Percentiles rank a stretch among this genome's conserved stretches.
Conservation (phyloP, 1,140 invertebrate genomes). For the Hyposmocoma kahamanoa region DNA sequence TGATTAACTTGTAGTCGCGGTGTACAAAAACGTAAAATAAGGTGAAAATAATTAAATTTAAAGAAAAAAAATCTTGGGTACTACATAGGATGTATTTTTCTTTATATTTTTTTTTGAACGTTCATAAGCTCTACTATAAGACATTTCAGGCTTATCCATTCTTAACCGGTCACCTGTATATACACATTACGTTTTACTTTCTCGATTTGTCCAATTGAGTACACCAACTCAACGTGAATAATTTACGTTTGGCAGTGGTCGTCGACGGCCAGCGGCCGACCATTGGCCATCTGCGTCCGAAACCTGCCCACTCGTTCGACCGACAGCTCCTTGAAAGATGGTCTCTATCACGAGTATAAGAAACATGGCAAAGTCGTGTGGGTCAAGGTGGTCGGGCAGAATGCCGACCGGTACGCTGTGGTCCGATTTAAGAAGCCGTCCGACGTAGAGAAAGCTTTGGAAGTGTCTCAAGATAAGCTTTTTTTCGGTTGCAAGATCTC, state of each 20-base stretch:
- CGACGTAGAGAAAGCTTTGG: conserved; percentile 95
- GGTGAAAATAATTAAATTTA: too few species aligned
- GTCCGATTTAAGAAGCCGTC: conserved; percentile 96
- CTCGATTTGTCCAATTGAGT: too few species aligned
- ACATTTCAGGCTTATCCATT: too few species aligned
- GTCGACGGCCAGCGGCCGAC: conserved; percentile 57
- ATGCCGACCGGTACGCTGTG: conserved; percentile 62
- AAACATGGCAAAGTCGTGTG: conserved; percentile 98
- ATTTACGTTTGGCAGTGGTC: conserved; percentile 48
- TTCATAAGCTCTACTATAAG: too few species aligned
- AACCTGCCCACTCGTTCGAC: conserved; percentile 92
- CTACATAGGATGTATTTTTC: too few species aligned
- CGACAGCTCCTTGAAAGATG: conserved; percentile 96
- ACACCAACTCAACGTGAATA: neutral
- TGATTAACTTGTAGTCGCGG: too few species aligned
- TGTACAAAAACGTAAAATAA: too few species aligned
- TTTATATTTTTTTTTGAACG: too few species aligned
- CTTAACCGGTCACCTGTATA: too few species aligned
- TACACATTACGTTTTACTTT: too few species aligned
- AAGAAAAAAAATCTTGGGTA: too few species aligned
- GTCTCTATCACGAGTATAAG: conserved; percentile 98
- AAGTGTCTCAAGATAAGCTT: conserved; percentile 95
- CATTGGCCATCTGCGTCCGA: conserved; percentile 92
- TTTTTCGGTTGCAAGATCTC: conserved; percentile 98
- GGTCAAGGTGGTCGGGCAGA: conserved; percentile 79